Base-by-base conservation (phyloP, 1,140 invertebrate genomes). In the Zaprionus kolodkinae region DNA sequence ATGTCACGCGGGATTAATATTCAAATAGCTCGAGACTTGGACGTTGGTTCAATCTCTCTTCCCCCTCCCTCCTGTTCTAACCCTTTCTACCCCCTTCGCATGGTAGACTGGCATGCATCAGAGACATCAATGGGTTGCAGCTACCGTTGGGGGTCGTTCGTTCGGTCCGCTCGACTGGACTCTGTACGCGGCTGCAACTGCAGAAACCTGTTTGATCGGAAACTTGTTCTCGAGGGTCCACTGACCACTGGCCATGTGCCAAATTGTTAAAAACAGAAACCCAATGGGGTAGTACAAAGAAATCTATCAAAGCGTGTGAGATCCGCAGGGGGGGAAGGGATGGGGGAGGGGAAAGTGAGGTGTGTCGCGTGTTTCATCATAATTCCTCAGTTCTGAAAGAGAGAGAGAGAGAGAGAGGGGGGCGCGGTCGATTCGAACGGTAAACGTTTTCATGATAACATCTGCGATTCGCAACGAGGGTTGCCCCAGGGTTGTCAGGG, bases 371-470 rank as follows among this genome's bases (percentile, higher is more conserved):
- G 89, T 91, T 89, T 61, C 83, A 64, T 77, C 80, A 84, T 87
- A 74, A 71, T 76, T 79, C 56, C 43, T 60, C 21, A 21, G 30
- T 11, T 25, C 59, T 35, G 10, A 7, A 2, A 15, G 7, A 40
- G 61, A n/a, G 9, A 7, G 67, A 21, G 2, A 21, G 10, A 6
- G 10, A 21, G 68, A 69, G 67, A 9, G 9, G 3, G 3, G 10
- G 45, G 45, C 10, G 13, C 27, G 1, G 10, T 11, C 45, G 17
- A 50, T 50, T 54, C 54, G 67, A 85, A 81, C 78, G 72, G 85
- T 90, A 89, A 89, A 91, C 81, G 89, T 72, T 91, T 85, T 65
- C 61, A 57, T 61, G 89, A 91, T 91, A 91, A 79, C 89, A 91
- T 91, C 89, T 91, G 88, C 86, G 81, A 78, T 60, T 36, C 63